Conservation (phyloP, 2,797 vertebrate genomes). For the Pangasius krempfi region DNA sequence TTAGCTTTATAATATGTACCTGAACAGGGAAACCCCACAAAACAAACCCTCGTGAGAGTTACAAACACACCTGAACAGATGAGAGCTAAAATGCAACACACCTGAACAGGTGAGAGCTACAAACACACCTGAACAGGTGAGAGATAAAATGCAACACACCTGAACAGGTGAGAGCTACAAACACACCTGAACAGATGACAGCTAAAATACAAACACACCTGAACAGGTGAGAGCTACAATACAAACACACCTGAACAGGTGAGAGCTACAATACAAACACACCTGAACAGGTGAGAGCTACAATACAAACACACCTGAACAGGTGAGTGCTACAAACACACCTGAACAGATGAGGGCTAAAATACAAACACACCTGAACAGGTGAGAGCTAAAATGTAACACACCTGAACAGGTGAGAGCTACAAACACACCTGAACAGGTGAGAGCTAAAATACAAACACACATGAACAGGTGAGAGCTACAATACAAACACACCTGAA, state of each 20-base stretch:
- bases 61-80: not conserved
- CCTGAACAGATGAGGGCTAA: too few species aligned
- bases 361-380: too few species aligned
- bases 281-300: too few species aligned
- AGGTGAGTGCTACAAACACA: too few species aligned
- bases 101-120: not conserved
- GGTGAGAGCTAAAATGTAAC: too few species aligned
- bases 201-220: too few species aligned
- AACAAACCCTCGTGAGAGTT: not conserved
- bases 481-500: not conserved
- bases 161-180: not conserved
- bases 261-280: too few species aligned
- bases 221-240: too few species aligned
- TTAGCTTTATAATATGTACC: not conserved
- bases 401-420: not conserved
- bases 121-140: not conserved
- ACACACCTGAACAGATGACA: too few species aligned
- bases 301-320: too few species aligned
- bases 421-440: not conserved
- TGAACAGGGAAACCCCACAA: not conserved
- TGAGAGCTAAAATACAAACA: not conserved
- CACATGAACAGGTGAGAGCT: not conserved
- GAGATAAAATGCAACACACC: too few species aligned
- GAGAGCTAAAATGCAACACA: not conserved
- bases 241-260: too few species aligned